Base-by-base conservation (phyloP, 2,797 vertebrate genomes). In the Phoebastria nigripes region DNA sequence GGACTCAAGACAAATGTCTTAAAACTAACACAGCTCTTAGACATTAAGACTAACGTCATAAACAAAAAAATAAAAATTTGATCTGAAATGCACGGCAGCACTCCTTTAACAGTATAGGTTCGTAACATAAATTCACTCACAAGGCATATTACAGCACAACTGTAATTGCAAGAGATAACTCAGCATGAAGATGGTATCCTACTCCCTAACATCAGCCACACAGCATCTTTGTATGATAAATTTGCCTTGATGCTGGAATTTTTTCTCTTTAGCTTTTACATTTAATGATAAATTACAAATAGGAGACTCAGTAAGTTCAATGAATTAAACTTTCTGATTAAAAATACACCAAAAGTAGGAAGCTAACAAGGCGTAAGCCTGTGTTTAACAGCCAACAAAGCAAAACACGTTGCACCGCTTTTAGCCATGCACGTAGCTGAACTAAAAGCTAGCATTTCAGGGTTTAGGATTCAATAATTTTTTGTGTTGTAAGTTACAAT, bases 291-390 rank as follows among this genome's bases (percentile, higher is more conserved):
- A 79, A 62, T 35, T 55, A 62, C 17, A 72, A 91, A 47, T 2
- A 46, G n/a, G 7, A 79, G 9, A 31, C 15, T 54, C 8, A 1
- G 4, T 20, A 62, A 1, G 0, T 58, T 74, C 22, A 78, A 55
- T 33, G 58, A 70, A 72, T 42, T 55, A 85, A 49, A 35, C 15
- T 18, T 63, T 22, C 49, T 33, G 16, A 49, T 66, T 29, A 46
- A 74, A 82, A 87, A n/a, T 15, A 49, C 10, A 5, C 14, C 41
- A 37, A 14, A 65, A 78, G 29, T 25, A 74, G 24, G 9, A 80
- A 20, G 7, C 5, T 71, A 78, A 76, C 3, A 69, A 5, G 1
- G 11, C 11, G n/a, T 17, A 84, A 59, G 8, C 5, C 26, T 29
- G 6, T 6, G 35, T 77, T 87, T 62, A 63, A 71, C 16, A 89